These are phyloP conservation scores for Leucophenga maculata DNA, from an alignment of 2,888 invertebrate genomes.

Conservation along the genomic window DNA sequence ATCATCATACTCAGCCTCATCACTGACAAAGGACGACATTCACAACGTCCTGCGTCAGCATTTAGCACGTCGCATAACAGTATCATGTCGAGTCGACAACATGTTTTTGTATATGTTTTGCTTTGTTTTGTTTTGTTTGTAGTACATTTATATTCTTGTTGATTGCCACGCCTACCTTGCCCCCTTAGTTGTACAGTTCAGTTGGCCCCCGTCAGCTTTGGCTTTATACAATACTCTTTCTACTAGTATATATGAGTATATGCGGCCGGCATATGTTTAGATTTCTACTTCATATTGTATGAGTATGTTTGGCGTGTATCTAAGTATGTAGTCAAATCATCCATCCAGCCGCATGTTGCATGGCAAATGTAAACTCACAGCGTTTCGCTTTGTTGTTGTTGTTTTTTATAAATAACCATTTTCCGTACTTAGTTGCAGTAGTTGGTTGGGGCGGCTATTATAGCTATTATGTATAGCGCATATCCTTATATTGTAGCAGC, in stretches of 20 bases:
- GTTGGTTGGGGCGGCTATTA: no score
- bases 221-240: not conserved
- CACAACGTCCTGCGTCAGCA: not conserved
- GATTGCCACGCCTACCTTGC: not conserved
- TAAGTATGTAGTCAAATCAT: conserved; percentile 34
- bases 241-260: not conserved
- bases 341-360: not conserved
- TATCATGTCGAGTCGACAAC: conserved; percentile 33
- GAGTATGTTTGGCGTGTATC: conserved; percentile 36
- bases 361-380: not conserved
- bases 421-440: no score
- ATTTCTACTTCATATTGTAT: conserved; percentile 42
- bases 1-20: conserved; percentile 2
- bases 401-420: no score
- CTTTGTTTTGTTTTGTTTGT: no score
- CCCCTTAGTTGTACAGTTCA: not conserved
- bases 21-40: conserved; percentile 2
- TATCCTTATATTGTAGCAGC: no score
- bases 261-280: conserved; percentile 61
- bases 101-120: conserved; percentile 39
- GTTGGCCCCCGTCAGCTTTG: conserved; percentile 16
- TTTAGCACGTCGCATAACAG: conserved; percentile 8
- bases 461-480: not conserved
- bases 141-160: not conserved
- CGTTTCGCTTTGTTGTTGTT: no score